Conservation (phyloP, 2,797 vertebrate genomes). For the Coendou prehensilis region DNA sequence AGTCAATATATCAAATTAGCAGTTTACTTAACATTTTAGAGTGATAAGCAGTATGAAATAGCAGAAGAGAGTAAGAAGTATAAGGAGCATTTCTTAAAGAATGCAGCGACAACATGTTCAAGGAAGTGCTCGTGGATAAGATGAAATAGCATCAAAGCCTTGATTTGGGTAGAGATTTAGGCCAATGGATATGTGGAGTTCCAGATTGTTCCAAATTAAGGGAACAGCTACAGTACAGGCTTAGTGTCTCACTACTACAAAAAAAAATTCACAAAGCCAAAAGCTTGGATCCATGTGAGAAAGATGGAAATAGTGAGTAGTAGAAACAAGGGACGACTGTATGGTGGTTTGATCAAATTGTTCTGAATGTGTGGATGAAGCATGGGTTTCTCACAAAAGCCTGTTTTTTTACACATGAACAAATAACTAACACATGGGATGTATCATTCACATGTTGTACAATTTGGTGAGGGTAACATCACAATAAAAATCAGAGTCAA, state of each 20-base stretch:
- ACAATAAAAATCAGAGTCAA: conserved; percentile 18
- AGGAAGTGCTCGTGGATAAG: not conserved
- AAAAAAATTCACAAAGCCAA: not conserved
- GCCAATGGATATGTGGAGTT: not conserved
- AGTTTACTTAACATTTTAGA: not conserved
- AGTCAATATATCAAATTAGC: not conserved
- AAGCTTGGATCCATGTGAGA: not conserved
- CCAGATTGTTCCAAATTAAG: not conserved
- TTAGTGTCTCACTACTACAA: not conserved
- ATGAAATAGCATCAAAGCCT: not conserved
- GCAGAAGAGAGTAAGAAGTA: not conserved
- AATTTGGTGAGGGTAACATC: not conserved
- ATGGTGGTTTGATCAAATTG: not conserved
- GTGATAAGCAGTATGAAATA: not conserved
- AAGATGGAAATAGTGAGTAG: not conserved
- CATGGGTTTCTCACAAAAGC: not conserved
- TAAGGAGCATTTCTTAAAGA: not conserved
- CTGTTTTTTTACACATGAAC: not conserved
- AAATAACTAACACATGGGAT: not conserved
- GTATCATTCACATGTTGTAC: not conserved
- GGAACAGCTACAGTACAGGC: not conserved
- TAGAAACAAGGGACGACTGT: not conserved
- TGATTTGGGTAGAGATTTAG: not conserved
- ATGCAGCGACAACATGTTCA: not conserved
- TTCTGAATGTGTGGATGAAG: not conserved